Evolutionary conservation across 37 sponge, comb jelly and placozoan genomes (phyloP).

Genomic region (Chondrosia reniformis): DNA sequence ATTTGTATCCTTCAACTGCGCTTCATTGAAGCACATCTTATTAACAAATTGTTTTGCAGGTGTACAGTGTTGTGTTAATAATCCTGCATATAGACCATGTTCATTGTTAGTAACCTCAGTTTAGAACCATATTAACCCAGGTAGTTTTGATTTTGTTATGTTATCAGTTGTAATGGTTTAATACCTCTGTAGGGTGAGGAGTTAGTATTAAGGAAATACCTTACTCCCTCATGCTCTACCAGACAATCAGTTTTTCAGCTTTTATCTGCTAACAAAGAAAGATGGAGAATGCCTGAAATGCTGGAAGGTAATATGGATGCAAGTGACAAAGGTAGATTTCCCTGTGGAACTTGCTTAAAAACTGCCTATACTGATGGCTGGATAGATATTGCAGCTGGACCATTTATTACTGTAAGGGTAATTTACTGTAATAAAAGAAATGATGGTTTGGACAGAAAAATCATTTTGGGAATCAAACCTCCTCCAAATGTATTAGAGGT

Average conservation of each 20-base stretch:
- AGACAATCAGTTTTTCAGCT: constrained; percentile 53
- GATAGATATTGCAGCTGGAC: constrained; percentile 72
- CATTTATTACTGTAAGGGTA: constrained; percentile 34
- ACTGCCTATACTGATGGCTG: constrained; percentile 65
- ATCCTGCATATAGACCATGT: no score
- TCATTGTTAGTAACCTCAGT: no score
- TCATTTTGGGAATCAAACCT: background rate
- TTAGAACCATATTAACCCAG: no score
- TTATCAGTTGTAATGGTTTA: no score
- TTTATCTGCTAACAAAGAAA: constrained; percentile 31
- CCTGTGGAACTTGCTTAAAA: constrained; percentile 44
- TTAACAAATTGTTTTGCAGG: no score
- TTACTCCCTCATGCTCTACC: constrained; percentile 54
- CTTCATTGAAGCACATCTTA: no score
- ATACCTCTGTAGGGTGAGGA: constrained; percentile 71
- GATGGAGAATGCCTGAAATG: constrained; percentile 40
- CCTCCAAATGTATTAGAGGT: constrained; percentile 38
- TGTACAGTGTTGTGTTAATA: no score
- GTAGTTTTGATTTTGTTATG: no score
- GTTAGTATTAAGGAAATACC: constrained; percentile 51
- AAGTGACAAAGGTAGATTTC: constrained; percentile 35
- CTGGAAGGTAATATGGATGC: background rate
- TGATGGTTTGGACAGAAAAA: constrained; percentile 19
- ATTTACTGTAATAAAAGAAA: constrained; percentile 31
- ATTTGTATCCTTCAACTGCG: no score